Evolutionary conservation across 2,113 vertebrate genomes (phyloP).

Genomic region (Podarcis muralis): DNA sequence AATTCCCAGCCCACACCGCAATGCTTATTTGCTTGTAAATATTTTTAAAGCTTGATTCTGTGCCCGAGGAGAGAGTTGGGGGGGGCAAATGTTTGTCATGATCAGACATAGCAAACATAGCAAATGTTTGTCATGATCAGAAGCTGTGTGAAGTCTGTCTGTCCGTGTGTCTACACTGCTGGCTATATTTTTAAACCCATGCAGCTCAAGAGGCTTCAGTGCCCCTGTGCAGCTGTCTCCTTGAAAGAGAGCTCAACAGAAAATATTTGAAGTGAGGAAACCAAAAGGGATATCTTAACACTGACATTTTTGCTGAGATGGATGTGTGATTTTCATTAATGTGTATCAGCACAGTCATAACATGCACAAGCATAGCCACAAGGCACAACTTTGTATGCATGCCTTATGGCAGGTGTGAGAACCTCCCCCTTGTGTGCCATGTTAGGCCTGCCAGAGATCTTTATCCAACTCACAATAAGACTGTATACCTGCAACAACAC

Average conservation of each 20-base stretch:
- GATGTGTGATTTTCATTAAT: slow-evolving; percentile 37
- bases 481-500: too few species aligned
- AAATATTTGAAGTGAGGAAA: slow-evolving; percentile 61
- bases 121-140: neutral
- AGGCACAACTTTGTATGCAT: neutral
- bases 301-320: slow-evolving; percentile 50
- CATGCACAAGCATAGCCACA: neutral
- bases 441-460: too few species aligned
- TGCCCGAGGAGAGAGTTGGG: neutral
- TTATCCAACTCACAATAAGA: too few species aligned
- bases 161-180: neutral
- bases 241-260: slow-evolving; percentile 44
- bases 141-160: slow-evolving; percentile 16
- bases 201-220: neutral
- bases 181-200: neutral
- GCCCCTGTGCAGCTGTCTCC: slow-evolving; percentile 36
- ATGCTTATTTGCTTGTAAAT: neutral
- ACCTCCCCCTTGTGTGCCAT: too few species aligned
- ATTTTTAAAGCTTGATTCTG: neutral
- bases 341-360: neutral
- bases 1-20: slow-evolving; percentile 4
- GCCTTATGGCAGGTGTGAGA: neutral
- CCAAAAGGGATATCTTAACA: slow-evolving; percentile 51
- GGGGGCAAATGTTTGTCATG: neutral
- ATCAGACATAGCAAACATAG: slow-evolving; percentile 20